A percentile compares a stretch with the other conserved stretches of the same genome.
Evolutionary conservation across 64 coral and sea anemone species (phyloP).

Genomic region (Porites australiensis): DNA sequence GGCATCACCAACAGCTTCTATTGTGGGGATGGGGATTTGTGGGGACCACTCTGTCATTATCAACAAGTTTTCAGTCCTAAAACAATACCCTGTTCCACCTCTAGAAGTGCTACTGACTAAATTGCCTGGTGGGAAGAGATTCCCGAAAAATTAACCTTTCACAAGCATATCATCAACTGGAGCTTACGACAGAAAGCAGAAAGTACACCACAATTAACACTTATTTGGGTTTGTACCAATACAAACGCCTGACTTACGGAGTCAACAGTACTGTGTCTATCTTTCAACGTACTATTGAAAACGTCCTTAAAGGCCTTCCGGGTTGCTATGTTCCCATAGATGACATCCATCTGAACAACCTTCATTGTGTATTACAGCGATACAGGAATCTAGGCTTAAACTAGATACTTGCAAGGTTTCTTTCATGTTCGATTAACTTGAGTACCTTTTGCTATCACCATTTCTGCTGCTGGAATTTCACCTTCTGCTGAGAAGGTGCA

Average conservation of each 20-base stretch:
- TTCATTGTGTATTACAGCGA: not conserved
- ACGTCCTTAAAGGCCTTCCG: constrained; percentile 35
- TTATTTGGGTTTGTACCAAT: constrained; percentile 61
- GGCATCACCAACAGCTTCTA: constrained; percentile 69
- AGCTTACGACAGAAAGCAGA: constrained; percentile 30
- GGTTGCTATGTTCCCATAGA: constrained; percentile 33
- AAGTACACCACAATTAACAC: constrained; percentile 75
- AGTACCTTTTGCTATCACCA: constrained; percentile 38
- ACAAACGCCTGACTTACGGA: constrained; percentile 59
- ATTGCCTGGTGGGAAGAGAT: constrained; percentile 44
- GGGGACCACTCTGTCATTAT: constrained; percentile 61
- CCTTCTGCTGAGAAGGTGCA: constrained; percentile 15
- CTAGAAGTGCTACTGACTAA: constrained; percentile 42
- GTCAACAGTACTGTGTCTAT: constrained; percentile 38
- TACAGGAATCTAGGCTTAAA: constrained; percentile 25
- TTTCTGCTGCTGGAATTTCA: constrained; percentile 32
- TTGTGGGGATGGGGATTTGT: constrained; percentile 56
- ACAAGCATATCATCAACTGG: constrained; percentile 67
- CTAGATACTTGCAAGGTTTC: constrained; percentile 8
- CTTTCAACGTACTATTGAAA: constrained; percentile 56
- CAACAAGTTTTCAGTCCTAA: constrained; percentile 19
- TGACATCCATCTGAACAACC: constrained; percentile 47
- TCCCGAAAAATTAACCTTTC: constrained; percentile 56
- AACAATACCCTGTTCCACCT: constrained; percentile 47
- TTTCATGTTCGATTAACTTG: constrained; percentile 33